These are phyloP conservation scores for Gnathonemus echidnorhynchus DNA, from an alignment of 2,113 vertebrate genomes.

Conservation along the genomic window DNA sequence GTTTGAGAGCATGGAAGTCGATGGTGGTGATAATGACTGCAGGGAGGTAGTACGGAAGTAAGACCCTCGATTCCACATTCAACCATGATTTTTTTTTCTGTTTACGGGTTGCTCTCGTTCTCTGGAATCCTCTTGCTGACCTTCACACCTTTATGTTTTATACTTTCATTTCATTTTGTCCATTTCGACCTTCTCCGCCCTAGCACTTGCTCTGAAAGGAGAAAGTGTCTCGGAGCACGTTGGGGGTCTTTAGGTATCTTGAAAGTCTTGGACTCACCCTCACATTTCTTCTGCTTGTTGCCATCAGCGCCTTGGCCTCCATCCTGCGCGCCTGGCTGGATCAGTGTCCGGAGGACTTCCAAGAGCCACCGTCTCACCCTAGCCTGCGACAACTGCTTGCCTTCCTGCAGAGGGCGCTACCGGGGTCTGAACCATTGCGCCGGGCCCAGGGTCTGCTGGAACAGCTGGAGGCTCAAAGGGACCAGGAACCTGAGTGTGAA, in stretches of 20 bases:
- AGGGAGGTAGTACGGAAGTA: slow-evolving; percentile 73
- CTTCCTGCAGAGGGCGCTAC: slow-evolving; percentile 71
- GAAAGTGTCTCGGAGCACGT: background rate
- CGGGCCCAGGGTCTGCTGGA: slow-evolving; percentile 75
- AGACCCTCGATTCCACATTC: slow-evolving; percentile 46
- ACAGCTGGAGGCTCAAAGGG: slow-evolving; percentile 71
- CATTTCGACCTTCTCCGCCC: background rate
- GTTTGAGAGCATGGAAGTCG: slow-evolving; percentile 67
- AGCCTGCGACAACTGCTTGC: slow-evolving; percentile 71
- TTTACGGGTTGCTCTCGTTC: background rate
- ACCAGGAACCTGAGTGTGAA: slow-evolving; percentile 57
- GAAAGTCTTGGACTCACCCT: background rate
- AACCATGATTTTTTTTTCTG: background rate
- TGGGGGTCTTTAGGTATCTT: background rate
- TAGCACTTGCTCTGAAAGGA: background rate
- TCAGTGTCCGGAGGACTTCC: slow-evolving; percentile 87
- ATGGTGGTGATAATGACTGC: slow-evolving; percentile 52
- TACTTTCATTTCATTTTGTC: background rate
- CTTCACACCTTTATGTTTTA: background rate
- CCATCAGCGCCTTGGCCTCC: slow-evolving; percentile 72
- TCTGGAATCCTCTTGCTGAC: background rate
- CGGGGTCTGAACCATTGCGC: slow-evolving; percentile 73
- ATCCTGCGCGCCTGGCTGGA: slow-evolving; percentile 86
- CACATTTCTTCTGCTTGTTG: slow-evolving; percentile 6
- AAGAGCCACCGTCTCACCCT: slow-evolving; percentile 73